Base-by-base conservation (phyloP, 2,888 invertebrate genomes). In the Cybosia mesomella region DNA sequence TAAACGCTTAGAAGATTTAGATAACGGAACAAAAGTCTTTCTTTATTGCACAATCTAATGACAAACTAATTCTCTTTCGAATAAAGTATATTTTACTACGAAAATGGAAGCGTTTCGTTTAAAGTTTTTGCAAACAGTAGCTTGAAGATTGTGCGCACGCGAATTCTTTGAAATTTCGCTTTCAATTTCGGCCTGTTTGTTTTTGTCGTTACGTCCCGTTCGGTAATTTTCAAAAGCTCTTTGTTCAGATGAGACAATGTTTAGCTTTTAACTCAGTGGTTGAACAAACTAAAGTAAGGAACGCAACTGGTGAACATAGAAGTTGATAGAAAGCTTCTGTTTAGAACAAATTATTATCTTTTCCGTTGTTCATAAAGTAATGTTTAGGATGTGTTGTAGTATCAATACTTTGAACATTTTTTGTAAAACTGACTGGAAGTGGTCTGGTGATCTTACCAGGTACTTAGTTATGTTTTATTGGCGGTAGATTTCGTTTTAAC, bases 1-100 rank as follows among this genome's bases (percentile, higher is more conserved):
- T 93, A 92, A 92, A 91, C 85, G 85, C 83, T 90, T 85, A 87
- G 85, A 68, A 78, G 81, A 81, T 81, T 81, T 86, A 89, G 90
- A 90, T 90, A 88, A 86, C 82, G 77, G 74, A 80, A 78, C 76
- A 75, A 81, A 80, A 83, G 82, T 74, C 77, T 82, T 77, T 74
- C 67, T 71, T 75, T 71, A 66, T 49, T 55, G 0, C 13, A 69
- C 77, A 83, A 83, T 79, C 71, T 73, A 83, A 81, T 80, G 74
- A 79, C 81, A 83, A 75, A 76, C 77, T 70, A 88, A 82, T 68
- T 11, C 36, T 11, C 75, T 18, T 72, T 64, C 77, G 49, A 64
- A 80, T 88, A 90, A 71, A 81, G 91, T 75, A 79, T 82, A 78
- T 72, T 87, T 87, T 87, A 34, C 73, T 62, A 71, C 76, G 77